Evolutionary conservation across 2,888 invertebrate genomes (phyloP).

Genomic region (Ochropleura plecta): DNA sequence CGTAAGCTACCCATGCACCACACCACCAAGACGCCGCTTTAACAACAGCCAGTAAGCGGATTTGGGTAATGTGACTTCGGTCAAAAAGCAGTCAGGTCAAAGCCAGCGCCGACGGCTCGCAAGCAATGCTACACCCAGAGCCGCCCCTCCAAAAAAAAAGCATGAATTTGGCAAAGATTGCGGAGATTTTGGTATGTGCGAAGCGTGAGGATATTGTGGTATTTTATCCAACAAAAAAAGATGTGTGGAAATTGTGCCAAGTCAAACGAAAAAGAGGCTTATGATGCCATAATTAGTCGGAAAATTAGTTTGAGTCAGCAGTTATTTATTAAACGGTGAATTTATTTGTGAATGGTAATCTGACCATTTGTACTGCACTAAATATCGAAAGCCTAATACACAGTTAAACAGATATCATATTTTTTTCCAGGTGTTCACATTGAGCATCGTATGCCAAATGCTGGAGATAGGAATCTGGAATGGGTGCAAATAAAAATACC

Average conservation of each 20-base stretch:
- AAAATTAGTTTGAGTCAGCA: background rate
- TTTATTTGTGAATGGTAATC: background rate
- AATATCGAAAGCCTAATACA: background rate
- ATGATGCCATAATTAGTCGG: background rate
- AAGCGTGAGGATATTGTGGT: no score
- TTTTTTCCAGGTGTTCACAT: slow-evolving; percentile 75
- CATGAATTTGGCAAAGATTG: no score
- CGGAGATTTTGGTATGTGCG: no score
- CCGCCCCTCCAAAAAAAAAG: no score
- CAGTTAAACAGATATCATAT: background rate
- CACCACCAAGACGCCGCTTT: no score
- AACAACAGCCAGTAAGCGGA: no score
- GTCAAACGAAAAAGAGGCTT: background rate
- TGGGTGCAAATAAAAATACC: slow-evolving; percentile 84
- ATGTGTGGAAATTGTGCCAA: background rate
- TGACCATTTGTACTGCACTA: background rate
- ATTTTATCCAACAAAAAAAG: no score
- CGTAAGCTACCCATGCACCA: no score
- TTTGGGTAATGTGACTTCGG: no score
- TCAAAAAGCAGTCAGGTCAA: no score
- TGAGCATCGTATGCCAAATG: slow-evolving; percentile 65
- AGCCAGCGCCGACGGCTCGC: no score
- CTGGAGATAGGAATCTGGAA: slow-evolving; percentile 72
- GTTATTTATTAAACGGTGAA: background rate
- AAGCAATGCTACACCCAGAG: no score